Evolutionary conservation across 2,113 vertebrate species (phyloP), one percentile per base, ranked within the genome.

Genomic region (Camelus bactrianus): DNA sequence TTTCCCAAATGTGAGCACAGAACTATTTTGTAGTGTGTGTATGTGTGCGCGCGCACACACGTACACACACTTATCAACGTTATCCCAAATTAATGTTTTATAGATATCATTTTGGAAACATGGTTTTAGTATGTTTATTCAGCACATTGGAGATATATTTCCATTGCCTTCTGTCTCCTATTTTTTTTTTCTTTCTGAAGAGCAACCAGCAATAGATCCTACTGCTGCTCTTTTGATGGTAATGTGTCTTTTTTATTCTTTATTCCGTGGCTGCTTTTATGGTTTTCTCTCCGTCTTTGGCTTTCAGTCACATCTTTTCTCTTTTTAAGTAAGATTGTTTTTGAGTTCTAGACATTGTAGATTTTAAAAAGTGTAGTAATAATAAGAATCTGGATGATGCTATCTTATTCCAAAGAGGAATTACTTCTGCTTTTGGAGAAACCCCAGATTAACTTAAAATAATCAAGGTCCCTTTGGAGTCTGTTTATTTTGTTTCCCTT

Each of bases 301-400:
- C 26, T 93, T 85, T 91, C 6, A 76, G 24, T 38, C 14, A 38
- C n/a, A 77, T 69, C 0, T 69, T 70, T 79, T 62, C 32, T 56
- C 38, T 58, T 93, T 89, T 85, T 54, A 81, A 86, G 17, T 10
- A 80, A 12, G 20, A 92, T 73, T 54, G 35, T 81, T 92, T 87
- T 92, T 46, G 22, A 92, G 30, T 80, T n/a, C 8, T 81, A 38
- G 38, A 65, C 65, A 54, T 32, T 30, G 2, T 64, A 65, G 24
- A 87, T 81, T 48, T 48, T 73, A 80, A 80, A 67, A 56, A 35
- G 16, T 50, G 8, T 54, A 28, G 32, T 42, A 42, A 42, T 42
- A 91, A 54, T 86, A 35, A 79, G 35, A 8, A 54, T 80, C 8
- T 50, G 32, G n/a, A 24, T 65, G 56, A 87, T 73, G 15, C n/a